Percentiles rank a stretch among this genome's conserved stretches.
Evolutionary conservation across 1,140 invertebrate genomes (phyloP).

Genomic region (Cydia fagiglandana): DNA sequence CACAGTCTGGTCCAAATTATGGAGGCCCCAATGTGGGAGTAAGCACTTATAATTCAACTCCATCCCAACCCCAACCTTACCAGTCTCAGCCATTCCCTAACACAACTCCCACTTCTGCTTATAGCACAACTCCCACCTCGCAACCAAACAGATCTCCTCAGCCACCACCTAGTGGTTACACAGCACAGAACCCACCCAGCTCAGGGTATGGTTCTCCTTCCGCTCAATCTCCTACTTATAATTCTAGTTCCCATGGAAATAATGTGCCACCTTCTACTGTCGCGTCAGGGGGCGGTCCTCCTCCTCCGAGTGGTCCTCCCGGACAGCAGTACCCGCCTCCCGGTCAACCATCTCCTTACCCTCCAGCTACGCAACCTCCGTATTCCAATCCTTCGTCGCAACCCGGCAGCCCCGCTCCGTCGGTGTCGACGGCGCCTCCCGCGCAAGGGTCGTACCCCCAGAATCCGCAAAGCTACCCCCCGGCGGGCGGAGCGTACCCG

Average conservation of each 20-base stretch:
- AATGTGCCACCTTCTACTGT: constrained; percentile 63
- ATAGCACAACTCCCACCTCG: constrained; percentile 72
- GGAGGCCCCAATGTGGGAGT: constrained; percentile 63
- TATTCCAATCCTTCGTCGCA: constrained; percentile 78
- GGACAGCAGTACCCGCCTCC: constrained; percentile 67
- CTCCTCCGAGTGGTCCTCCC: constrained; percentile 55
- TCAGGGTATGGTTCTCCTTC: constrained; percentile 75
- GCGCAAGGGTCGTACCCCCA: constrained; percentile 68
- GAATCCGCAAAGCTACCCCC: constrained; percentile 72
- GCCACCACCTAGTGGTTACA: constrained; percentile 70
- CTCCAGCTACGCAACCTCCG: constrained; percentile 71
- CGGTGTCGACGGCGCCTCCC: constrained; percentile 69
- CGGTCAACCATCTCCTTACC: constrained; percentile 71
- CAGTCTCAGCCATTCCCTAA: constrained; percentile 76
- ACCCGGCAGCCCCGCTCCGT: constrained; percentile 73
- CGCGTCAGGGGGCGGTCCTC: constrained; percentile 47
- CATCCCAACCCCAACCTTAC: constrained; percentile 72
- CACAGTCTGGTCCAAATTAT: constrained; percentile 67
- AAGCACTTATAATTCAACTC: constrained; percentile 71
- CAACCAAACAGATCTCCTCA: constrained; percentile 77
- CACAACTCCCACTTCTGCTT: constrained; percentile 72
- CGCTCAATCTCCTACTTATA: constrained; percentile 76
- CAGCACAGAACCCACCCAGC: constrained; percentile 66
- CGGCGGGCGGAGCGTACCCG: constrained; percentile 71
- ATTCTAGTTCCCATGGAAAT: constrained; percentile 73